Percentiles rank a stretch among this genome's conserved stretches.
Conservation (phyloP, 1,140 invertebrate genomes). For the Bactericera cockerelli region DNA sequence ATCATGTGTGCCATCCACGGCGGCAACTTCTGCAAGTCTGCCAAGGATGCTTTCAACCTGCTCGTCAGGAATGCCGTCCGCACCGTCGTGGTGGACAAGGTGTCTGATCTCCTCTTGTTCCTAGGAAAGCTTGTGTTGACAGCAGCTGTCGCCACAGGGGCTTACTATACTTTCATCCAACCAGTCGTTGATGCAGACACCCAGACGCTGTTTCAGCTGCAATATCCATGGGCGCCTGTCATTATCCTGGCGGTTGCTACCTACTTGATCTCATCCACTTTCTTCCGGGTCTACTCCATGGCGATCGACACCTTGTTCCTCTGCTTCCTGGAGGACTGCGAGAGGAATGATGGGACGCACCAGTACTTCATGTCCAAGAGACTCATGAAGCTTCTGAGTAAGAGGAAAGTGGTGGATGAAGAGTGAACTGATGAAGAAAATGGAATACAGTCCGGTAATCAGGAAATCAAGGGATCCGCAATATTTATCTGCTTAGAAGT, state of each 20-base stretch:
- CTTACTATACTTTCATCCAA: slow-evolving; percentile 39
- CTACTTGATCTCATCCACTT: slow-evolving; percentile 65
- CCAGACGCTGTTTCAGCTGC: slow-evolving; percentile 34
- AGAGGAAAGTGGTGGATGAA: too few relatives aligned
- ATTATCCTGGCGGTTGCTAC: slow-evolving; percentile 35
- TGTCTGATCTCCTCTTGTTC: slow-evolving; percentile 81
- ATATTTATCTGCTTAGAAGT: too few relatives aligned
- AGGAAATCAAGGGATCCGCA: too few relatives aligned
- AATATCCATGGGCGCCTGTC: slow-evolving; percentile 40
- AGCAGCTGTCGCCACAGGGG: slow-evolving; percentile 36
- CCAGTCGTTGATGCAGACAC: slow-evolving; percentile 15
- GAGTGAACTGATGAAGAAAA: too few relatives aligned
- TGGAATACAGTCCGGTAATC: too few relatives aligned
- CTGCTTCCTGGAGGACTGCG: slow-evolving; percentile 91
- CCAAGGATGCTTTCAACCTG: slow-evolving; percentile 74
- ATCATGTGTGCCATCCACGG: slow-evolving; percentile 95
- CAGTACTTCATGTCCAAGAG: slow-evolving; percentile 87
- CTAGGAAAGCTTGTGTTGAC: slow-evolving; percentile 76
- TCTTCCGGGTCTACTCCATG: slow-evolving; percentile 88
- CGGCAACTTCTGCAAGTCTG: slow-evolving; percentile 77
- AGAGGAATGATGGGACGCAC: slow-evolving; percentile 80
- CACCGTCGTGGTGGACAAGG: slow-evolving; percentile 79
- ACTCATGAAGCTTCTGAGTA: slow-evolving; percentile 48
- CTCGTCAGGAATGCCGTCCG: slow-evolving; percentile 76
- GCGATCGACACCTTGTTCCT: slow-evolving; percentile 91